Base-by-base conservation (phyloP, 2,113 vertebrate species). In the Rhizomys pruinosus region DNA sequence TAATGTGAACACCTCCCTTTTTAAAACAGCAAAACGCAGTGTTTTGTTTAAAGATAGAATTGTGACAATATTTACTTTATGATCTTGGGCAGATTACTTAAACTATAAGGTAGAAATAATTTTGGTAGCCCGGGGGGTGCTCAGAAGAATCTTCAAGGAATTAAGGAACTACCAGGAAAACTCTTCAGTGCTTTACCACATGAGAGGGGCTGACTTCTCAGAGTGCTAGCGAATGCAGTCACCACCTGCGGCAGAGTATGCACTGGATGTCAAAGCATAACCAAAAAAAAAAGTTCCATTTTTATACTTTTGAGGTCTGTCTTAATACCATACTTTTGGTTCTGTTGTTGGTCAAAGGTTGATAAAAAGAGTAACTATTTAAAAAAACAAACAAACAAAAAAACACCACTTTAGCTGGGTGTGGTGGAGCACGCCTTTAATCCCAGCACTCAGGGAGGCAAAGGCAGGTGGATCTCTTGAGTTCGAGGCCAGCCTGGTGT, bases 1-100 rank as follows among this genome's bases (percentile, higher is more conserved):
- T 93, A 93, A 79, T n/a, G 19, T 37, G 63, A 96, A 68, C 37
- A 86, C 27, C 22, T 94, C 47, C 47, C 47, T 74, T 77, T n/a
- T 34, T 39, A 94, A 89, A 61, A 20, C 10, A n/a, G 64, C 6
- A 64, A 88, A 84, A 84, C 84, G 23, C 15, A 39, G 19, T 69
- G 25, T 78, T 19, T n/a, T 80, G 47, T 78, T 61, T 61, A 52
- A 52, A 11, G 47, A 11, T 52, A 52, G 47, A 52, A 52, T 52
- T 11, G 11, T 52, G 47, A 61, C 59, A 19, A 16, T 61, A 22
- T 61, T 68, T 84, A 64, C 20, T 81, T 34, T 81, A 64, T 61
- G 47, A 17, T 68, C 64, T 47, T n/a, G 23, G 47, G 47, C 47
- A 52, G 47, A 52, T 52, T 94, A 76, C 37, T 44, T 63, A 61